Conservation (phyloP, 35 echinoderm and acorn worm species). For the Apostichopus californicus region DNA sequence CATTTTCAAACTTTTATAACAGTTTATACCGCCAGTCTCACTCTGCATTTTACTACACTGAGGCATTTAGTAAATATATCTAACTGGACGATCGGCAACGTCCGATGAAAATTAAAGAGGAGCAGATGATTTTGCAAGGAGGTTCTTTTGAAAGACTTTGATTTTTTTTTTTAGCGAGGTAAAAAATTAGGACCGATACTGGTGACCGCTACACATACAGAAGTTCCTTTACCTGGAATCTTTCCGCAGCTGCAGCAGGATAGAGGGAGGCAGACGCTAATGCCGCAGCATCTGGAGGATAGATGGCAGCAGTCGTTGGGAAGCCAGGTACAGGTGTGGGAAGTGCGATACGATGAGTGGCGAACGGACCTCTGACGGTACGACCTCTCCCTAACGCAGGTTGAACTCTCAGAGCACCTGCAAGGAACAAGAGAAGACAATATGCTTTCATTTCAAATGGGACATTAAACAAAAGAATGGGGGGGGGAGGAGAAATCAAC, state of each 20-base stretch:
- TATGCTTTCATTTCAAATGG: not conserved
- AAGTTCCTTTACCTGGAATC: conserved; percentile 76
- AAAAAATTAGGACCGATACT: too few species aligned
- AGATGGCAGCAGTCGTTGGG: conserved; percentile 83
- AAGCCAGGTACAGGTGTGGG: conserved; percentile 91
- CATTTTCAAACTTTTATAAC: too few species aligned
- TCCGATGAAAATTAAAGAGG: too few species aligned
- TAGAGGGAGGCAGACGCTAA: conserved; percentile 74
- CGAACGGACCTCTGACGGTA: conserved; percentile 76
- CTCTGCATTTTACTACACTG: too few species aligned
- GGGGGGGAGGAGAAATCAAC: not conserved
- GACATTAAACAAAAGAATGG: not conserved
- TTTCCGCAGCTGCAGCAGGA: conserved; percentile 67
- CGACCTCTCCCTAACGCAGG: conserved; percentile 85
- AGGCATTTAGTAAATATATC: too few species aligned
- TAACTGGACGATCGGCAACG: too few species aligned
- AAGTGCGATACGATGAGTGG: conserved; percentile 87
- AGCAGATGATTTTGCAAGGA: too few species aligned
- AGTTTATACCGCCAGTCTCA: too few species aligned
- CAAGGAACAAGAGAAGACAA: not conserved
- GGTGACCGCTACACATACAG: not conserved
- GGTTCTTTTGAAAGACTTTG: too few species aligned
- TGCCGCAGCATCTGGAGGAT: conserved; percentile 74
- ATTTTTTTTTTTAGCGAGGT: too few species aligned
- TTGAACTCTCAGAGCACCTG: conserved; percentile 79